A percentile compares a stretch with the other conserved stretches of the same genome.
These are phyloP conservation scores for Petroica traversi DNA, from an alignment of 2,113 vertebrate genomes.

Conservation along the genomic window DNA sequence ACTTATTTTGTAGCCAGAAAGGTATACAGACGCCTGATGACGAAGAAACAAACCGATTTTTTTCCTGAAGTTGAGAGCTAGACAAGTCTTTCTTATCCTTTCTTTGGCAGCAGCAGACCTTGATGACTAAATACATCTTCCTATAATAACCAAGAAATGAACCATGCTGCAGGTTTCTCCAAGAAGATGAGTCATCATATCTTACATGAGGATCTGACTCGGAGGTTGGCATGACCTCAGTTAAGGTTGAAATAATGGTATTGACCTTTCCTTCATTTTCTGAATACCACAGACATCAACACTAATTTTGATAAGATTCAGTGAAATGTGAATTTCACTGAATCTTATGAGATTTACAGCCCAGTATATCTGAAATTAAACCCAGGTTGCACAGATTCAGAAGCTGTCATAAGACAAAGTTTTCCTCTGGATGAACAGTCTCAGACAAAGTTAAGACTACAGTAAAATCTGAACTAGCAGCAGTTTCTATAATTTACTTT, in stretches of 20 bases:
- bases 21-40: background rate
- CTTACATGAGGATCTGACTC: background rate
- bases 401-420: background rate
- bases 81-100: background rate
- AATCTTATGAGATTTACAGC: background rate
- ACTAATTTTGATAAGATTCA: background rate
- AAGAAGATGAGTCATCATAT: background rate
- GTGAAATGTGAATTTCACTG: background rate
- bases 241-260: background rate
- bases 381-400: background rate
- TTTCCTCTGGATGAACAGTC: background rate
- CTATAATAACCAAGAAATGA: background rate
- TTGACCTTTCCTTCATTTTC: slow-evolving; percentile 25
- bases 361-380: background rate
- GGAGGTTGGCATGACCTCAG: background rate
- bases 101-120: background rate
- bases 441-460: background rate
- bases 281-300: background rate
- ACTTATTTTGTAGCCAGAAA: background rate
- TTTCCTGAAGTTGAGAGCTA: background rate
- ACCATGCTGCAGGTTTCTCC: background rate
- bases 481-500: background rate
- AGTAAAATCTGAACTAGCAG: background rate
- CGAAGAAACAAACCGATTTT: background rate
- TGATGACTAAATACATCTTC: background rate